Percentiles rank a stretch among this genome's conserved stretches.
These are phyloP conservation scores for Kryptopterus vitreolus DNA, from an alignment of 2,797 vertebrate species.

Conservation along the genomic window DNA sequence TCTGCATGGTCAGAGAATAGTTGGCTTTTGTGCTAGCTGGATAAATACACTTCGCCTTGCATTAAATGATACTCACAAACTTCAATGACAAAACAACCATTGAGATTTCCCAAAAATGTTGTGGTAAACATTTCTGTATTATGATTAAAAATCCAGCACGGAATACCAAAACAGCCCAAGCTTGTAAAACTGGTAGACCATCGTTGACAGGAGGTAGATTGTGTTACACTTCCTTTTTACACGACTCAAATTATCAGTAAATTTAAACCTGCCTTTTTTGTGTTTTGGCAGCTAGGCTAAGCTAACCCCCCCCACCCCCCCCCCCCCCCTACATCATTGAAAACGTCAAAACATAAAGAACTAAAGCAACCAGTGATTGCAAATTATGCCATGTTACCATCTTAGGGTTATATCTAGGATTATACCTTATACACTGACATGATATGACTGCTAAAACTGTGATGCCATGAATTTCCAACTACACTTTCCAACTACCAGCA, in stretches of 20 bases:
- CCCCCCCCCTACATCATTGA: background rate
- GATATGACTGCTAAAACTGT: background rate
- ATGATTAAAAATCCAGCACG: background rate
- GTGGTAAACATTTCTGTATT: background rate
- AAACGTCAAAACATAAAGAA: background rate
- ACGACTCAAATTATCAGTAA: background rate
- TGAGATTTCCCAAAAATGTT: background rate
- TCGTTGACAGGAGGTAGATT: background rate
- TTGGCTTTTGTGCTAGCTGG: background rate
- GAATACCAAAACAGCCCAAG: background rate
- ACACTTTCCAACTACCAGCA: background rate
- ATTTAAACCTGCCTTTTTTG: background rate
- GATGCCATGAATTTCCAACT: background rate
- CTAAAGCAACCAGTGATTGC: background rate
- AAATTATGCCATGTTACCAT: no score
- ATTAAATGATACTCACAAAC: background rate
- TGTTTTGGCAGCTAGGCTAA: background rate
- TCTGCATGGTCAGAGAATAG: background rate
- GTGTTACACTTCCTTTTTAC: background rate
- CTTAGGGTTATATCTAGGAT: no score
- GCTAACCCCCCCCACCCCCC: no score
- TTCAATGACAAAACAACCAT: background rate
- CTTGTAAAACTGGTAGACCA: background rate
- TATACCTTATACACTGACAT: background rate
- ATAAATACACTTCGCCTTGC: background rate